Evolutionary conservation across 2,113 vertebrate genomes (phyloP).

Genomic region (Phrynocephalus versicolor): DNA sequence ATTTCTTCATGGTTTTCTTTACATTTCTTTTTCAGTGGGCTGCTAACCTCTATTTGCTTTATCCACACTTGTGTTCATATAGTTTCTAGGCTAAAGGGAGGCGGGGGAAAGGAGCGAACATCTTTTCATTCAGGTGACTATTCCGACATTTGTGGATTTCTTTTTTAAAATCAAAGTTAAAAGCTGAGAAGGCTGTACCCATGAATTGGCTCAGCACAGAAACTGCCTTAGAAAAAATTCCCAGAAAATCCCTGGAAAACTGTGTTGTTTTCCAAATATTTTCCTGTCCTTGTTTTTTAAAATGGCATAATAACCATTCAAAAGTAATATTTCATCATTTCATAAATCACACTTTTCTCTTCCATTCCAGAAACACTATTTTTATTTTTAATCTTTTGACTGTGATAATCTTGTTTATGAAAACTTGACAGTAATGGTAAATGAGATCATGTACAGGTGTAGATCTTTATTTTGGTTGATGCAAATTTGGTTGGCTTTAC

Average conservation of each 20-base stretch:
- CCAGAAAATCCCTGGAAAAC: no score
- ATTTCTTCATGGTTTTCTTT: not conserved
- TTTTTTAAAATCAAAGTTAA: not conserved
- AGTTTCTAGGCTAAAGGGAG: not conserved
- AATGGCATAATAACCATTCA: not conserved
- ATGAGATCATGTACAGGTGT: not conserved
- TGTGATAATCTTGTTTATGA: not conserved
- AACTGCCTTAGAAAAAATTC: no score
- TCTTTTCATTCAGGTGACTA: not conserved
- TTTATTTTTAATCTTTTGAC: not conserved
- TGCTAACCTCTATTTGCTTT: not conserved
- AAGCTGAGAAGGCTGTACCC: not conserved
- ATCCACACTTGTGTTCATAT: not conserved
- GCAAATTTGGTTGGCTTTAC: not conserved
- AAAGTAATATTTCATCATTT: not conserved
- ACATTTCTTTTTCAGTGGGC: not conserved
- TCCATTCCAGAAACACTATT: not conserved
- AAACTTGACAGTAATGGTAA: fast-evolving
- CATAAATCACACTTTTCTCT: not conserved
- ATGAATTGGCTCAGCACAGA: not conserved
- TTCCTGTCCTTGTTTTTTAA: not conserved
- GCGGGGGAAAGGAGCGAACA: not conserved
- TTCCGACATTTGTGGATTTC: not conserved
- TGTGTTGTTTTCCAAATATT: not conserved
- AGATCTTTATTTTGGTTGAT: not conserved